Evolutionary conservation across 2,113 vertebrate species (phyloP), one percentile per base, ranked within the genome.

Genomic region (Phaethornis superciliosus): DNA sequence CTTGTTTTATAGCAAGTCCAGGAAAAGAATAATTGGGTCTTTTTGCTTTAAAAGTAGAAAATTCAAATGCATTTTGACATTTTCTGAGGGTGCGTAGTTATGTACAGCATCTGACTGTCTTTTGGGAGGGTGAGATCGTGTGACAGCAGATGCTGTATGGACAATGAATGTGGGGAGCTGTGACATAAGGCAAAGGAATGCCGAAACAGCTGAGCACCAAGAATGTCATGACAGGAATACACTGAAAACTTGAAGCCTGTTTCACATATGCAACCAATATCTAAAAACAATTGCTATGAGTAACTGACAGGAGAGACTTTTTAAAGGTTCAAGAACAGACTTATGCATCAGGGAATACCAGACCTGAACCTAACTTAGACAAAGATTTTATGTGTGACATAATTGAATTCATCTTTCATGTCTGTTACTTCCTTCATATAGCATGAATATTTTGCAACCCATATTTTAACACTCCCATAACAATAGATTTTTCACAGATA

Each of bases 401-500:
- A 0, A 0, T 52, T 82, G 67, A 59, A 59, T 71, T 88, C 0
- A 46, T 33, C 16, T 88, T 8, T 63, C 35, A 5, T 44, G 32
- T 24, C 26, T 85, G 16, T 37, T 28, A 28, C 56, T 87, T 88
- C 87, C 40, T 65, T 15, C n/a, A 18, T 76, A 22, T 87, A 62
- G 6, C 79, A 69, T 33, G 32, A 47, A 52, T 63, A 35, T 26
- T 8, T 52, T 64, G 3, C 28, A 65, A 59, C 2, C 3, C 3
- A 15, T n/a, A 28, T 37, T 18, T 37, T 89, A 85, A 47, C 37
- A 47, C 26, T 70, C 5, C 28, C 4, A 27, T 23, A 62, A 22
- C 7, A 56, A 15, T 42, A 54, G 12, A 5, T 26, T 86, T 81
- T 74, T 81, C 40, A 62, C 12, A 51, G 15, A 21, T 49, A 30